phyloP scores from a whole-genome alignment of 1,140 invertebrate species.

The Leptinotarsa texana region DNA sequence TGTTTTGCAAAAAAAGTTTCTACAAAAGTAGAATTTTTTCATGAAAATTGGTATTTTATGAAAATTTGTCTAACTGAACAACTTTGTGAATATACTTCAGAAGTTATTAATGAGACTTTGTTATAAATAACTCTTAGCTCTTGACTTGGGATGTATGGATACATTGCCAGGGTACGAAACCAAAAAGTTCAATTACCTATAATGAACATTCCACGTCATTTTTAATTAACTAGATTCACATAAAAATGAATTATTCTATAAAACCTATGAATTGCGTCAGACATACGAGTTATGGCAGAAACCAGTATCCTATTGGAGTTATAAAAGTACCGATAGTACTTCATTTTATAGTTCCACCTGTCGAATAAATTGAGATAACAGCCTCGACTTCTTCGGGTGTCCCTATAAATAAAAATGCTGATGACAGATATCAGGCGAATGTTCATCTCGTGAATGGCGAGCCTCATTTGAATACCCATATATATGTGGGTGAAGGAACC shows the following conservation, averaged over 20 bases:
- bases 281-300: conserved; percentile 2
- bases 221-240: neutral
- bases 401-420: neutral
- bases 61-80: too few relatives aligned
- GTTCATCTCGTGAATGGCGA: neutral
- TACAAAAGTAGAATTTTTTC: too few relatives aligned
- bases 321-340: conserved; percentile 3
- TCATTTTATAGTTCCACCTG: conserved; percentile 2
- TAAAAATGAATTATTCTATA: neutral
- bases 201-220: neutral
- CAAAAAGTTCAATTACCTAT: neutral
- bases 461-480: neutral
- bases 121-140: too few relatives aligned
- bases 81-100: too few relatives aligned
- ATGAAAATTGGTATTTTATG: too few relatives aligned
- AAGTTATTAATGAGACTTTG: too few relatives aligned
- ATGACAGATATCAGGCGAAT: neutral
- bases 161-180: too few relatives aligned
- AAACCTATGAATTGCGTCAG: conserved; percentile 2
- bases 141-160: too few relatives aligned
- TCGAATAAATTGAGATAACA: conserved; percentile 8
- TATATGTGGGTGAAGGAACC: conserved; percentile 1
- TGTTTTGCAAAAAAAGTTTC: too few relatives aligned
- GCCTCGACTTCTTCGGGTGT: neutral
- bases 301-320: neutral